Conservation (phyloP, 1,140 invertebrate genomes). For the Drusus annulatus region DNA sequence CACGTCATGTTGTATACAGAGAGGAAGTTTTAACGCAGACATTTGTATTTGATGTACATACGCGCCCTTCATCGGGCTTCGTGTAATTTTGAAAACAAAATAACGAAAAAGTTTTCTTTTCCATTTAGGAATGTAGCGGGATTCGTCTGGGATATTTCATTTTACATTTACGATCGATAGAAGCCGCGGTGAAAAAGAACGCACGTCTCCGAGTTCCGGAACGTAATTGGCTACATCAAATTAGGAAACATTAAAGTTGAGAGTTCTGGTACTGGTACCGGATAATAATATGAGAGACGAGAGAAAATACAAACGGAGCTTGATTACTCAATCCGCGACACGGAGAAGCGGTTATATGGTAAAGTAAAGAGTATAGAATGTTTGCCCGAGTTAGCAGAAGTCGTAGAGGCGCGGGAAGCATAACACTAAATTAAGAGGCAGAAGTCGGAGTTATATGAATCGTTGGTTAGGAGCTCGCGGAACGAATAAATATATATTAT, state of each 20-base stretch:
- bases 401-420: constrained; percentile 21
- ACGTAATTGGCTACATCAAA: constrained; percentile 9
- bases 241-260: constrained; percentile 16
- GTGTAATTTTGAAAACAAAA: constrained; percentile 34
- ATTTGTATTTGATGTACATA: constrained; percentile 40
- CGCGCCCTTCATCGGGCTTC: constrained; percentile 29
- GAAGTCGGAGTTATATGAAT: constrained; percentile 35
- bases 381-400: not conserved
- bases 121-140: constrained; percentile 4
- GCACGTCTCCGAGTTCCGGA: not conserved
- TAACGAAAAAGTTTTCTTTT: constrained; percentile 38
- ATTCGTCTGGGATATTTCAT: constrained; percentile 12
- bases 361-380: constrained; percentile 1
- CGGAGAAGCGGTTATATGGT: not conserved
- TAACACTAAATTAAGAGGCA: constrained; percentile 36
- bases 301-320: constrained; percentile 29
- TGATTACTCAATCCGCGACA: constrained; percentile 25
- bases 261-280: not conserved
- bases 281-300: not conserved
- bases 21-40: constrained; percentile 37
- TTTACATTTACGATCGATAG: constrained; percentile 1
- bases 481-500: constrained; percentile 44
- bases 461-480: constrained; percentile 27
- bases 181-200: constrained; percentile 4
- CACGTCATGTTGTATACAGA: constrained; percentile 34